These are phyloP conservation scores for Leptarthrus brevirostris DNA, from an alignment of 2,888 invertebrate species.

Conservation along the genomic window DNA sequence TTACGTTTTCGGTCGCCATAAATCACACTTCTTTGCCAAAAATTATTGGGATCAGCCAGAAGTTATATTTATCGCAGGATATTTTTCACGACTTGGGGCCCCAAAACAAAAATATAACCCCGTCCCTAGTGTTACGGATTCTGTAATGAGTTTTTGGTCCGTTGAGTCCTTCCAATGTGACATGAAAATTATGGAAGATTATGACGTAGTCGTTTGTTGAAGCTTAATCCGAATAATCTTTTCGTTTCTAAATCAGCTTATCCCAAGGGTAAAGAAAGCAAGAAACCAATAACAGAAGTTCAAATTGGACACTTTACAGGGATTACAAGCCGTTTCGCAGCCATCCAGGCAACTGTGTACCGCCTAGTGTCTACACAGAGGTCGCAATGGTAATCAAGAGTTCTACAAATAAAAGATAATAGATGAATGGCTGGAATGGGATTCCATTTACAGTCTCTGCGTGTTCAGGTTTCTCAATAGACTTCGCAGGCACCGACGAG, in stretches of 20 bases:
- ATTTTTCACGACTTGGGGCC: constrained; percentile 39
- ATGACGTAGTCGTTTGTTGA: constrained; percentile 18
- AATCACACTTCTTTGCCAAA: constrained; percentile 39
- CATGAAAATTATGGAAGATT: constrained; percentile 28
- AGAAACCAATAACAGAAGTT: constrained; percentile 46
- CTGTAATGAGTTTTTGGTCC: constrained; percentile 43
- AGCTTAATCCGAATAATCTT: constrained; percentile 49
- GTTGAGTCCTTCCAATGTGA: constrained; percentile 31
- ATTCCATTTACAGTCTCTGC: not conserved
- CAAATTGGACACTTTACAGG: constrained; percentile 43
- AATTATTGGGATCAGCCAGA: constrained; percentile 45
- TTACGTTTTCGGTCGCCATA: constrained; percentile 48
- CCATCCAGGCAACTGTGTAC: not conserved
- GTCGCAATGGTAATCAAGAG: constrained; percentile 38
- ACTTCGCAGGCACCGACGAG: not conserved
- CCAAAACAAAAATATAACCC: not conserved
- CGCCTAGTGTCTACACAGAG: not conserved
- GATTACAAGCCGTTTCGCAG: constrained; percentile 18
- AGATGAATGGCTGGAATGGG: not conserved
- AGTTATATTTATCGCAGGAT: constrained; percentile 37
- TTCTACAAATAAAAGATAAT: constrained; percentile 43
- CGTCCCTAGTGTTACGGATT: not conserved
- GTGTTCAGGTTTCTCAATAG: constrained; percentile 8
- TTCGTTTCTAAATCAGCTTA: constrained; percentile 48
- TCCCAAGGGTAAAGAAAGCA: constrained; percentile 35